Percentiles rank a stretch among this genome's conserved stretches.
These are phyloP conservation scores for Ichneumoninae sp. DNA, from an alignment of 2,888 invertebrate species.

Conservation along the genomic window DNA sequence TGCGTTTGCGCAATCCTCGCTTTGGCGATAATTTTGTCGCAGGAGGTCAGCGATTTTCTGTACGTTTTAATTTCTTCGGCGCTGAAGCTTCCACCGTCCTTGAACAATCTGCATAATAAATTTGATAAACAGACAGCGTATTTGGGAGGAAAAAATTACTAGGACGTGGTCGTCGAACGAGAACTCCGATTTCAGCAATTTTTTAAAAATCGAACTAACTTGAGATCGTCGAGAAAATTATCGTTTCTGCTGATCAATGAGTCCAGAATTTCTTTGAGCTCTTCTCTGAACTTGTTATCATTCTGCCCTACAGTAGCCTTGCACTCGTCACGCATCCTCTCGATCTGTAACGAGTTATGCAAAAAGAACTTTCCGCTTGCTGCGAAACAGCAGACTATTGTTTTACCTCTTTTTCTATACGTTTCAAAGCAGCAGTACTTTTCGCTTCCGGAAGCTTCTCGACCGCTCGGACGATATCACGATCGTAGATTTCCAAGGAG, in stretches of 20 bases:
- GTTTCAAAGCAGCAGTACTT: slow-evolving; percentile 60
- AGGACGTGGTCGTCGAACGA: too few relatives aligned
- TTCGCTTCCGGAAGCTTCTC: slow-evolving; percentile 51
- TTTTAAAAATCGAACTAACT: slow-evolving; percentile 49
- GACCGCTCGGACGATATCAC: slow-evolving; percentile 4
- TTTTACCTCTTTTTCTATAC: slow-evolving; percentile 67
- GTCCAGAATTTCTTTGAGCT: slow-evolving; percentile 49
- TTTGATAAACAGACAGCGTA: background rate
- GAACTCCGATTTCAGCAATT: background rate
- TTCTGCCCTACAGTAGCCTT: slow-evolving; percentile 51
- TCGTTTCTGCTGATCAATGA: slow-evolving; percentile 63
- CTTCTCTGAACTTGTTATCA: slow-evolving; percentile 34
- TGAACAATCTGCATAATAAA: slow-evolving; percentile 62
- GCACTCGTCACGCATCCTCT: slow-evolving; percentile 50
- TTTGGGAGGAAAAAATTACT: background rate
- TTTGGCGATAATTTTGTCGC: slow-evolving; percentile 63
- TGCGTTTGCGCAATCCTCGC: slow-evolving; percentile 46
- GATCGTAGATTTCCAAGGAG: slow-evolving; percentile 31
- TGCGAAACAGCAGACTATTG: background rate
- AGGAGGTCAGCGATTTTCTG: slow-evolving; percentile 54
- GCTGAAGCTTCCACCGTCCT: slow-evolving; percentile 68
- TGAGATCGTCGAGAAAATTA: slow-evolving; percentile 59
- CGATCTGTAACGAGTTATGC: slow-evolving; percentile 47
- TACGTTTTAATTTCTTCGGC: slow-evolving; percentile 65
- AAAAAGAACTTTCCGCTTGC: background rate